Evolutionary conservation across 2,113 vertebrate genomes (phyloP).

Genomic region (Pithys albifrons): DNA sequence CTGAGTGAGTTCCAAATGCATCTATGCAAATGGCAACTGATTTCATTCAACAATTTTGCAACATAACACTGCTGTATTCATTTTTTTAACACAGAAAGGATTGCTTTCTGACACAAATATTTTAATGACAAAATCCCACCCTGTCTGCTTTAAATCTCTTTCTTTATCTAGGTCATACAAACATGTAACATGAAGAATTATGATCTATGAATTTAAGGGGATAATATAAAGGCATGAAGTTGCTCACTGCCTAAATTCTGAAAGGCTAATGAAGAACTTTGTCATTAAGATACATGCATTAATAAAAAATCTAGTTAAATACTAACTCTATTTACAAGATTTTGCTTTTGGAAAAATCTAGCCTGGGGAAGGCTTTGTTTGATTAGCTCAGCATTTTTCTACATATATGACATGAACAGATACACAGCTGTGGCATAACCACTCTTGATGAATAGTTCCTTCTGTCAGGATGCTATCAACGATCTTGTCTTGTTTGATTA

Average conservation of each 20-base stretch:
- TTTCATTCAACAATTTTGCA: slow-evolving; percentile 1
- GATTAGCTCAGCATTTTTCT: slow-evolving; percentile 15
- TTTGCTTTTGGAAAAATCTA: not conserved
- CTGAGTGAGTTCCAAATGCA: not conserved
- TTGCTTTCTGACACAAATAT: not conserved
- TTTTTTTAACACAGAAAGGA: not conserved
- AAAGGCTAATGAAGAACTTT: not conserved
- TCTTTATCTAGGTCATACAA: not conserved
- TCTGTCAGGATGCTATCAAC: not conserved
- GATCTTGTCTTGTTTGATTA: slow-evolving; percentile 39
- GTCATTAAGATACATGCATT: not conserved
- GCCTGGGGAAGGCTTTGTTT: not conserved
- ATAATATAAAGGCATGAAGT: not conserved
- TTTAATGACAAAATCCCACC: not conserved
- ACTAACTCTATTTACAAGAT: not conserved
- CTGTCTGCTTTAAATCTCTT: not conserved
- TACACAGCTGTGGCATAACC: slow-evolving; percentile 4
- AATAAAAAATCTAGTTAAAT: not conserved
- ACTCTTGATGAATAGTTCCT: not conserved
- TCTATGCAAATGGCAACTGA: not conserved
- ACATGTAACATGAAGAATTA: not conserved
- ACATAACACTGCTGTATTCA: not conserved
- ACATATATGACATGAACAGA: not conserved
- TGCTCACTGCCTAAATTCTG: not conserved
- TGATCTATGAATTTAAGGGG: not conserved